Percentiles rank a stretch among this genome's conserved stretches.
These are phyloP conservation scores for Odontamblyopus lacepedii DNA, from an alignment of 2,797 vertebrate species.

Conservation along the genomic window DNA sequence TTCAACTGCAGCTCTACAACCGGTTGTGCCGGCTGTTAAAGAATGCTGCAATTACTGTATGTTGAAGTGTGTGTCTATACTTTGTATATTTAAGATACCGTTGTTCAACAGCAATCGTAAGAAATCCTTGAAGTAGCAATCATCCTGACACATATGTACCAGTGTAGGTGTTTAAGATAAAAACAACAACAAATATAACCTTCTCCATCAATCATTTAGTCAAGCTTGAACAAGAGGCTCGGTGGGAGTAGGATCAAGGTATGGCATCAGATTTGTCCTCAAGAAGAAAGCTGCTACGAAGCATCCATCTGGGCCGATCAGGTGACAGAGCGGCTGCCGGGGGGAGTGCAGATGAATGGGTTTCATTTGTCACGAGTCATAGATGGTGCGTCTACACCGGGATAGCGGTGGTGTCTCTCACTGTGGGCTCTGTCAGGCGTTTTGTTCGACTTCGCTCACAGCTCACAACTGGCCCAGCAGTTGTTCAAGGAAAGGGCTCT, in stretches of 20 bases:
- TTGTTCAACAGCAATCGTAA: constrained; percentile 13
- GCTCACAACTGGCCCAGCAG: constrained; percentile 44
- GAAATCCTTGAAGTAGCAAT: constrained; percentile 26
- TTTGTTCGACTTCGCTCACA: constrained; percentile 58
- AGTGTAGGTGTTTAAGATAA: constrained; percentile 28
- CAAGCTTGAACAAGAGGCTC: constrained; percentile 53
- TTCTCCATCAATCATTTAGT: constrained; percentile 63
- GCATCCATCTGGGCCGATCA: constrained; percentile 69
- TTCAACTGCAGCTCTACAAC: too few species aligned
- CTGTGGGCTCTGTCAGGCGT: constrained; percentile 61
- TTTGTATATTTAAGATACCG: constrained; percentile 30
- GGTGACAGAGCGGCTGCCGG: constrained; percentile 65
- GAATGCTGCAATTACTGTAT: neutral
- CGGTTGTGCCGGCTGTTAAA: too few species aligned
- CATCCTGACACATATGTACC: constrained; percentile 22
- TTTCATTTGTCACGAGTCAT: constrained; percentile 71
- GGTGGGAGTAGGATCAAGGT: constrained; percentile 61
- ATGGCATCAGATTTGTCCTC: constrained; percentile 73
- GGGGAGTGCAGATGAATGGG: constrained; percentile 69
- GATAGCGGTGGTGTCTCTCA: constrained; percentile 55
- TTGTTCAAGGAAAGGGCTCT: constrained; percentile 30
- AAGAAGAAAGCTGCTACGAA: constrained; percentile 69
- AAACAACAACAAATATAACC: constrained; percentile 40
- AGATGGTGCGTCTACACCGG: constrained; percentile 61
- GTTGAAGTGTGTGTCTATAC: neutral